These are phyloP conservation scores for Lithobates pipiens DNA, from an alignment of 2,797 vertebrate genomes.

Conservation along the genomic window DNA sequence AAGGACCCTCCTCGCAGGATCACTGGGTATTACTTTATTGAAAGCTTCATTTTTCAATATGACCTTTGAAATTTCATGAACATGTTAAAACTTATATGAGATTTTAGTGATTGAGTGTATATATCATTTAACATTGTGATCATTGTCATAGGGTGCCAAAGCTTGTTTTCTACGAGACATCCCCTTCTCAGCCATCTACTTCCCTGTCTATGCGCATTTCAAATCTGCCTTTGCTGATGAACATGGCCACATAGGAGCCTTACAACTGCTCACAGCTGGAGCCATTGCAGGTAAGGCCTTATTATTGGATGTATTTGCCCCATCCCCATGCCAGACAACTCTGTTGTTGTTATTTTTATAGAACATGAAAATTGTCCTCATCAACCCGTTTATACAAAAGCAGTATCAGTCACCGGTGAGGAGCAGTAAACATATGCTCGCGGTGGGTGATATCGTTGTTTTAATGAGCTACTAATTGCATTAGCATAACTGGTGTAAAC, in stretches of 20 bases:
- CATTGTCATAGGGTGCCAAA: constrained; percentile 89
- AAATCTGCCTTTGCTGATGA: constrained; percentile 87
- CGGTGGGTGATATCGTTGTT: constrained; percentile 77
- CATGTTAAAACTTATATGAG: not conserved
- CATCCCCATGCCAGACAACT: constrained; percentile 54
- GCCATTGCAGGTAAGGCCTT: constrained; percentile 90
- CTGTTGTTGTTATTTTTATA: constrained; percentile 52
- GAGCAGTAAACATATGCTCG: constrained; percentile 68
- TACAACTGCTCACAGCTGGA: constrained; percentile 93
- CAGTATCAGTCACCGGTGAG: constrained; percentile 76
- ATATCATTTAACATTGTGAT: not conserved
- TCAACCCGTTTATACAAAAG: constrained; percentile 70
- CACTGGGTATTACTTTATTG: not conserved
- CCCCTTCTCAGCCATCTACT: constrained; percentile 99
- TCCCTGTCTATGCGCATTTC: constrained; percentile 94
- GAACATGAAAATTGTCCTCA: constrained; percentile 70
- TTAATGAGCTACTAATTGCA: constrained; percentile 84
- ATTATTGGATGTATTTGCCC: constrained; percentile 42
- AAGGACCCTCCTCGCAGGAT: not conserved
- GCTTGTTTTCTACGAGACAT: constrained; percentile 98
- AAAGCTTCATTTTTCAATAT: not conserved
- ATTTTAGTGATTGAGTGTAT: not conserved
- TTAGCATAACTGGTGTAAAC: constrained; percentile 88
- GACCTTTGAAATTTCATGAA: not conserved
- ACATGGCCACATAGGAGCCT: constrained; percentile 83